Evolutionary conservation across 1,140 invertebrate species (phyloP).

Genomic region (honey bee (Apis mellifera)): DNA sequence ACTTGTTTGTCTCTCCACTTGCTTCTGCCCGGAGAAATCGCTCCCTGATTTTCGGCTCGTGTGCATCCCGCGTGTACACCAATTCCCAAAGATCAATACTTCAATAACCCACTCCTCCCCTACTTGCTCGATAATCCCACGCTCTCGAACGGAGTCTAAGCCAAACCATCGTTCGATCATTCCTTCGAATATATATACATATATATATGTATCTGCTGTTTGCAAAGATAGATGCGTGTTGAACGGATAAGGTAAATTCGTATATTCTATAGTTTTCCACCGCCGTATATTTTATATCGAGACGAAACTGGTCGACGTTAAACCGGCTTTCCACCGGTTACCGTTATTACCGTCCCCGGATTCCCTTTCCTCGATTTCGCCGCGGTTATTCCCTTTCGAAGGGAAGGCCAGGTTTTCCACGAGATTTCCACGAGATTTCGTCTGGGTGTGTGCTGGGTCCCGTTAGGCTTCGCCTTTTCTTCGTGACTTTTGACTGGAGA

Average conservation of each 20-base stretch:
- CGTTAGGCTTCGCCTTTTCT: neutral
- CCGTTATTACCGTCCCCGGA: constrained; percentile 54
- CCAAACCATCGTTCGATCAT: neutral
- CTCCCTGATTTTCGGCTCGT: too few relatives aligned
- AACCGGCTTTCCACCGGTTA: constrained; percentile 24
- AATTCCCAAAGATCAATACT: neutral
- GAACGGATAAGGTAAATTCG: constrained; percentile 5
- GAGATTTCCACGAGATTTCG: too few relatives aligned
- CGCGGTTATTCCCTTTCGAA: constrained; percentile 4
- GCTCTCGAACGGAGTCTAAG: too few relatives aligned
- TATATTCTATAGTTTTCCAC: neutral
- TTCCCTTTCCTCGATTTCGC: constrained; percentile 24
- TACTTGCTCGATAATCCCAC: neutral
- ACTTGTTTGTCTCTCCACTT: too few relatives aligned
- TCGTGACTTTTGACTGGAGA: neutral
- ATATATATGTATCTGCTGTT: too few relatives aligned
- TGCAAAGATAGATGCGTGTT: neutral
- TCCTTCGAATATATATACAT: too few relatives aligned
- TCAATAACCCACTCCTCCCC: neutral
- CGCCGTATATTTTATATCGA: neutral
- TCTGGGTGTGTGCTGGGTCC: neutral
- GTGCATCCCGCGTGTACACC: too few relatives aligned
- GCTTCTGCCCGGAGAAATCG: too few relatives aligned
- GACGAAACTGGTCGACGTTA: constrained; percentile 5
- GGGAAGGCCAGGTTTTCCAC: neutral